These are phyloP conservation scores for Latrodectus geometricus DNA, from an alignment of 1,140 invertebrate species.

Conservation along the genomic window DNA sequence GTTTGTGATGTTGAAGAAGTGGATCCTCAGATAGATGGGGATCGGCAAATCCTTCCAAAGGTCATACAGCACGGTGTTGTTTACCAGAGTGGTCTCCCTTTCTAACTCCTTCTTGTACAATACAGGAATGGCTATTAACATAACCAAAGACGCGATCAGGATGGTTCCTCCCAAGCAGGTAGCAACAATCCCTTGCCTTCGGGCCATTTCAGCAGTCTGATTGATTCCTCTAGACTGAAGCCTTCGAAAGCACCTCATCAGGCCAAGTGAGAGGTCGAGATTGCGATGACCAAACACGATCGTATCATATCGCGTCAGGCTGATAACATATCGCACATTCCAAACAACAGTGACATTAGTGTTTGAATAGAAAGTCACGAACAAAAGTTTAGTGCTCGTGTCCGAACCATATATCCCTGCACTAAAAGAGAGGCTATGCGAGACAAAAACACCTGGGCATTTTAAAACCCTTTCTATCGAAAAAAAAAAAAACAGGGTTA, in stretches of 20 bases:
- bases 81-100: constrained; percentile 2
- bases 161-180: neutral
- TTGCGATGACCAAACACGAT: neutral
- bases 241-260: neutral
- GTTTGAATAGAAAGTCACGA: too few relatives aligned
- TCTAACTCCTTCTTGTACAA: neutral
- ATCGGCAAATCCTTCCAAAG: constrained; percentile 70
- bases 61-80: constrained; percentile 62
- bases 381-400: too few relatives aligned
- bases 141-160: constrained; percentile 68
- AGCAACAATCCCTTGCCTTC: neutral
- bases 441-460: too few relatives aligned
- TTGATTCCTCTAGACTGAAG: neutral
- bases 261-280: neutral
- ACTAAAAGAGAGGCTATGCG: too few relatives aligned
- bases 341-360: too few relatives aligned
- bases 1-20: constrained; percentile 90
- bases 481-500: too few relatives aligned
- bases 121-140: constrained; percentile 66
- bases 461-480: too few relatives aligned
- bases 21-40: constrained; percentile 72
- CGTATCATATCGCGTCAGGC: neutral
- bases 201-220: neutral
- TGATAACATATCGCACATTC: neutral
- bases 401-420: too few relatives aligned